A percentile compares a stretch with the other conserved stretches of the same genome.
These are phyloP conservation scores for Noctilio leporinus DNA, from an alignment of 2,113 vertebrate species.

Conservation along the genomic window DNA sequence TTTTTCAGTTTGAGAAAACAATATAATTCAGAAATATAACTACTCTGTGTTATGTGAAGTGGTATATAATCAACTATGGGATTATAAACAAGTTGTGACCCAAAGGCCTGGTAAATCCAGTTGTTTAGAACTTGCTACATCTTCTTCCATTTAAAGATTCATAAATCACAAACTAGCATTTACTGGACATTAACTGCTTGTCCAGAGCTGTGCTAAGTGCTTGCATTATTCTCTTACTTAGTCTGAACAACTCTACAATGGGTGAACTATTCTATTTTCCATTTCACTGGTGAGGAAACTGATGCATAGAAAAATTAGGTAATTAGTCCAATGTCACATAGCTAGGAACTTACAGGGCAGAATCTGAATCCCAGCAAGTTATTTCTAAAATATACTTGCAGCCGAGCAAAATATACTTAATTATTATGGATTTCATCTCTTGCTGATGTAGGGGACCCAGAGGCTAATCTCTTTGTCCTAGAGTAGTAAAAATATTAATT, in stretches of 20 bases:
- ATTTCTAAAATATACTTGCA: neutral
- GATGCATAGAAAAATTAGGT: neutral
- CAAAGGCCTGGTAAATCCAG: neutral
- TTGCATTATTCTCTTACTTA: neutral
- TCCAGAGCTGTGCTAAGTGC: neutral
- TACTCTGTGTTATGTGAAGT: neutral
- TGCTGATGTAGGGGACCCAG: neutral
- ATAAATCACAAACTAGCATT: neutral
- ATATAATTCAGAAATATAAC: neutral
- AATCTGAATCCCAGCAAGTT: neutral
- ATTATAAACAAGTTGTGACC: neutral
- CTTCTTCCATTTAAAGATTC: neutral
- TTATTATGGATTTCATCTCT: neutral
- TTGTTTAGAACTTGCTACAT: neutral
- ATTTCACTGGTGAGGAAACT: neutral
- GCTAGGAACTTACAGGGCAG: neutral
- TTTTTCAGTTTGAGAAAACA: constrained; percentile 29
- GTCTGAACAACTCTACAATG: neutral
- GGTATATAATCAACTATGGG: neutral
- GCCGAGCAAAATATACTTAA: neutral
- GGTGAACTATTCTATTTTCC: neutral
- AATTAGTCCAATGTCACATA: neutral
- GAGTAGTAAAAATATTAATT: neutral
- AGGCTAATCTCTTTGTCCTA: neutral
- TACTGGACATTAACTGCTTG: neutral